Evolutionary conservation across 2,797 vertebrate genomes (phyloP), one percentile per base, ranked within the genome.

Genomic region (Gymnopithys bicolor): DNA sequence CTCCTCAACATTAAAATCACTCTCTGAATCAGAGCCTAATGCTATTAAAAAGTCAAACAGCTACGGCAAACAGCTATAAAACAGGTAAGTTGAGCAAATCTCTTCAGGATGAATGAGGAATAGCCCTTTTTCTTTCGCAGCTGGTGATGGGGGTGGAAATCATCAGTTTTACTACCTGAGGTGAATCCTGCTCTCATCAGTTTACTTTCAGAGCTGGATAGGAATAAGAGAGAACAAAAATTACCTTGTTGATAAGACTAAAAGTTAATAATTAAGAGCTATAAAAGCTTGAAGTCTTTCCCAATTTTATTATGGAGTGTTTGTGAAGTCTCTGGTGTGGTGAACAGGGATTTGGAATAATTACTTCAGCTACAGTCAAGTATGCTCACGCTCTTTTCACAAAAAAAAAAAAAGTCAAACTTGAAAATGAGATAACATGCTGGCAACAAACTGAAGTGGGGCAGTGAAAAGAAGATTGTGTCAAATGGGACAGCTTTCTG

Each of bases 1-100:
- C 79, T 43, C 67, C 78, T 94, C 43, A 79, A 87, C 81, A 89
- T 63, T 63, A 59, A 92, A 95, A 92, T 70, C 77, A 51, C 64
- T 92, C 56, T 84, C 71, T 55, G 86, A 94, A 87, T 87, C 39
- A 70, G 60, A 17, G 5, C 23, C 19, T 76, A 73, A 58, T 27
- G 25, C 46, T 80, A 58, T 49, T 73, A 84, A 93, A 76, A 68
- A 87, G 43, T 62, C 41, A 93, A 83, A 84, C 33, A 92, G 41
- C 78, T 53, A 69, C 71, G 30, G 56, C 56, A 88, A 93, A 81
- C 39, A 87, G 39, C 35, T 85, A 1, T 73, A 81, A 66, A 45
- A 88, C 59, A 83, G 82, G 30, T 16, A 85, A 93, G 67, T 37
- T 8, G 19, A 69, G 27, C 39, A 73, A 85, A 30, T 39, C 52